phyloP scores from a whole-genome alignment of 2,888 invertebrate genomes.

The Drosophila histrio region DNA sequence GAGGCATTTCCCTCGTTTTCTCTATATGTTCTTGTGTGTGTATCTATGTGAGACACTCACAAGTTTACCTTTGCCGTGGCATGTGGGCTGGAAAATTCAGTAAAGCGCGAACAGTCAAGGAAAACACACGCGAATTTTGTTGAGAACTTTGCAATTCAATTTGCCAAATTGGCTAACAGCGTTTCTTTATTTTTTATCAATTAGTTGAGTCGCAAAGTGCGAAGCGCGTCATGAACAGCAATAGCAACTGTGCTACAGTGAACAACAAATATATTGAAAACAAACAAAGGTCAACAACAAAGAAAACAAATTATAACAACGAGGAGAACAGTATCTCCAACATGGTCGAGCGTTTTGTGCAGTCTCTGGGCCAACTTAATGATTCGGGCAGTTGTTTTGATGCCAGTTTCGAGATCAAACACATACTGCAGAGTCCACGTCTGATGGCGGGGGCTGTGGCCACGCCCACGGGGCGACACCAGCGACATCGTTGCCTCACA shows the following conservation, averaged over 20 bases:
- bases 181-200: slow-evolving; percentile 1
- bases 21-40: slow-evolving; percentile 3
- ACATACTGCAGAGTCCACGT: slow-evolving; percentile 74
- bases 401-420: slow-evolving; percentile 83
- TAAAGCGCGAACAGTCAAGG: slow-evolving; percentile 58
- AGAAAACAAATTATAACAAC: slow-evolving; percentile 16
- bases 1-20: neutral
- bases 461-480: slow-evolving; percentile 19
- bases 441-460: slow-evolving; percentile 19
- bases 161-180: slow-evolving; percentile 28
- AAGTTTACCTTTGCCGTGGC: slow-evolving; percentile 65
- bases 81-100: slow-evolving; percentile 60
- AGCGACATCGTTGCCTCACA: slow-evolving; percentile 79
- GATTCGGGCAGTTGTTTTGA: slow-evolving; percentile 84
- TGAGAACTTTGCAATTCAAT: slow-evolving; percentile 60
- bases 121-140: slow-evolving; percentile 42
- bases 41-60: slow-evolving; percentile 17
- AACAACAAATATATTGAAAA: slow-evolving; percentile 10
- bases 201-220: slow-evolving; percentile 22
- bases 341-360: slow-evolving; percentile 83
- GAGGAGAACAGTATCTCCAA: slow-evolving; percentile 43
- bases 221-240: slow-evolving; percentile 54
- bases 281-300: slow-evolving; percentile 13
- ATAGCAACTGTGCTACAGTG: slow-evolving; percentile 13
- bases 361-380: slow-evolving; percentile 81